Evolutionary conservation across 2,113 vertebrate species (phyloP).

Genomic region (Charina bottae): DNA sequence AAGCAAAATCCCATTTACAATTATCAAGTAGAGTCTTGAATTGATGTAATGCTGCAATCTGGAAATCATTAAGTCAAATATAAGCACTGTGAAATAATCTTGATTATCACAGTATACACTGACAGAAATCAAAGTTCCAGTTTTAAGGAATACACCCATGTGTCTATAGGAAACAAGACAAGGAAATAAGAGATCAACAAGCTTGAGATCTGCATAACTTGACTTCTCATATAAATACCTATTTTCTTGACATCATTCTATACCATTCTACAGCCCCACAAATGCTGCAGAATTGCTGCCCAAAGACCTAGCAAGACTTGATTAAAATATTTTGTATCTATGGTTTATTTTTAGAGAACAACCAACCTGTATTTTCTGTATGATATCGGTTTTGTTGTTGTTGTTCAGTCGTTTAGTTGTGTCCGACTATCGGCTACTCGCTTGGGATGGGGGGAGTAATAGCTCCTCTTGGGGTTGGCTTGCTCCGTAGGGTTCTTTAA

Average conservation of each 20-base stretch:
- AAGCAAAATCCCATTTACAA: neutral
- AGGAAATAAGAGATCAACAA: neutral
- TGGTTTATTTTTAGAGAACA: neutral
- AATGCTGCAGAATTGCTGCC: neutral
- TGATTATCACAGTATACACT: neutral
- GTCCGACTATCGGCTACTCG: too few relatives aligned
- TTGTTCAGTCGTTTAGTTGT: too few relatives aligned
- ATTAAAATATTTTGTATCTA: neutral
- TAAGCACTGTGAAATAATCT: neutral
- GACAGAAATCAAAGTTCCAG: neutral
- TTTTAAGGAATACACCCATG: neutral
- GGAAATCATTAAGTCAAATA: neutral
- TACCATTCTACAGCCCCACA: neutral
- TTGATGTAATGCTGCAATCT: neutral
- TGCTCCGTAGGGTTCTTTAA: too few relatives aligned
- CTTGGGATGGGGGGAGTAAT: too few relatives aligned
- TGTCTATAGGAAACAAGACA: neutral
- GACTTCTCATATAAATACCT: too few relatives aligned
- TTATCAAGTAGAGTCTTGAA: neutral
- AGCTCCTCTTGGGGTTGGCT: too few relatives aligned
- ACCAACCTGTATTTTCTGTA: neutral
- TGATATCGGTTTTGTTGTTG: too few relatives aligned
- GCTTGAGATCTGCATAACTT: neutral
- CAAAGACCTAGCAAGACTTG: neutral
- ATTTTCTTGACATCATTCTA: neutral